Evolutionary conservation across 2,888 invertebrate genomes (phyloP).

Genomic region (Hirudinaria manillensis): DNA sequence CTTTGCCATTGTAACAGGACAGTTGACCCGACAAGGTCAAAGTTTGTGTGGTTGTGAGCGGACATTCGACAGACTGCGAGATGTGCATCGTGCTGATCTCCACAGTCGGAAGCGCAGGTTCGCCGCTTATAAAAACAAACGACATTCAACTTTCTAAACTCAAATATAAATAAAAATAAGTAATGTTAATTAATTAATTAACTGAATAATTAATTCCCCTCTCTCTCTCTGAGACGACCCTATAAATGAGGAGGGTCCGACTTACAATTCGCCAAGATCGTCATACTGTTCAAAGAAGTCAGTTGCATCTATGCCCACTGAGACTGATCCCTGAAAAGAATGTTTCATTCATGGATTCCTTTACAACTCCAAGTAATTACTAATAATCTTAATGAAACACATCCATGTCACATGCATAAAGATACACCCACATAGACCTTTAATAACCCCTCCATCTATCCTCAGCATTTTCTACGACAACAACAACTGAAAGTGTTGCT

Average conservation of each 20-base stretch:
- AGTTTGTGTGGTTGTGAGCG: slow-evolving; percentile 77
- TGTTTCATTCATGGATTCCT: too few relatives aligned
- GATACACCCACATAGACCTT: too few relatives aligned
- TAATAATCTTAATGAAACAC: too few relatives aligned
- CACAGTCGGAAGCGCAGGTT: slow-evolving; percentile 63
- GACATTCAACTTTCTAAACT: neutral
- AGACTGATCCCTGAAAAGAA: slow-evolving; percentile 65
- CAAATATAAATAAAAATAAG: neutral
- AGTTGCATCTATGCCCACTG: slow-evolving; percentile 82
- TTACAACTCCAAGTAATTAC: too few relatives aligned
- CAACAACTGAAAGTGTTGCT: too few relatives aligned
- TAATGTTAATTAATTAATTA: neutral
- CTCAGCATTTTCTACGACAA: too few relatives aligned
- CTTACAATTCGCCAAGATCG: slow-evolving; percentile 6
- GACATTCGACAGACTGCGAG: slow-evolving; percentile 85
- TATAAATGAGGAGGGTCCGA: neutral
- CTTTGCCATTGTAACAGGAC: slow-evolving; percentile 73
- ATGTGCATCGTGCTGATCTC: slow-evolving; percentile 90
- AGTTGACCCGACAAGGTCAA: slow-evolving; percentile 65
- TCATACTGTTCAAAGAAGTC: slow-evolving; percentile 82
- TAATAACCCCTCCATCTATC: too few relatives aligned
- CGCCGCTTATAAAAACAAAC: slow-evolving; percentile 44
- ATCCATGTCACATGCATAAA: too few relatives aligned
- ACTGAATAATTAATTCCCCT: neutral
- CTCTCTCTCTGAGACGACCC: neutral